Evolutionary conservation across 64 coral and sea anemone species (phyloP).

Genomic region (Acropora tenuis): DNA sequence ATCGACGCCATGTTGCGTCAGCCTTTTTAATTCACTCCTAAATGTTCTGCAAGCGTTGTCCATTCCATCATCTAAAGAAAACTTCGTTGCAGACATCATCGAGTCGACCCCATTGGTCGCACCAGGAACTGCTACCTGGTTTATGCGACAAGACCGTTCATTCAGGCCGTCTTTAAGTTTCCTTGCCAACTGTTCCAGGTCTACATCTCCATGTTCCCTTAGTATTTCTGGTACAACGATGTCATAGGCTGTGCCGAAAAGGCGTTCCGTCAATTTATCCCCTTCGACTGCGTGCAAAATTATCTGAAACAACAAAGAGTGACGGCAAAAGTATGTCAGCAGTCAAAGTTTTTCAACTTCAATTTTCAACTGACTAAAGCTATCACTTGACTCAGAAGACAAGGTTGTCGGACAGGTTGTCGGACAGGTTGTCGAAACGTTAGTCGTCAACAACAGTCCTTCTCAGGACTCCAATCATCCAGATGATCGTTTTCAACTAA

Average conservation of each 20-base stretch:
- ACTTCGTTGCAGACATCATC: not conserved
- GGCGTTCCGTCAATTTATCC: slow-evolving; percentile 4
- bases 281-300: not conserved
- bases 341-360: too few relatives aligned
- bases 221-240: slow-evolving; percentile 4
- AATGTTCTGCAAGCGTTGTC: slow-evolving; percentile 4
- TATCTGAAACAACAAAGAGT: not conserved
- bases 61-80: slow-evolving; percentile 1
- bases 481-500: too few relatives aligned
- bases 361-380: not conserved
- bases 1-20: not conserved
- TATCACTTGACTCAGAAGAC: too few relatives aligned
- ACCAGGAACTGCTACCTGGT: not conserved
- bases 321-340: not conserved
- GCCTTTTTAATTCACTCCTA: not conserved
- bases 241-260: slow-evolving; percentile 36
- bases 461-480: too few relatives aligned
- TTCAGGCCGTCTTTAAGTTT: slow-evolving; percentile 25
- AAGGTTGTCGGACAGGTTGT: too few relatives aligned
- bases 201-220: not conserved
- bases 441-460: too few relatives aligned
- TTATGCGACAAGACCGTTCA: not conserved
- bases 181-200: not conserved
- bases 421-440: too few relatives aligned
- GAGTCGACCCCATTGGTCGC: not conserved